Evolutionary conservation across 2,113 vertebrate genomes (phyloP).

Genomic region (Erythrolamprus reginae): DNA sequence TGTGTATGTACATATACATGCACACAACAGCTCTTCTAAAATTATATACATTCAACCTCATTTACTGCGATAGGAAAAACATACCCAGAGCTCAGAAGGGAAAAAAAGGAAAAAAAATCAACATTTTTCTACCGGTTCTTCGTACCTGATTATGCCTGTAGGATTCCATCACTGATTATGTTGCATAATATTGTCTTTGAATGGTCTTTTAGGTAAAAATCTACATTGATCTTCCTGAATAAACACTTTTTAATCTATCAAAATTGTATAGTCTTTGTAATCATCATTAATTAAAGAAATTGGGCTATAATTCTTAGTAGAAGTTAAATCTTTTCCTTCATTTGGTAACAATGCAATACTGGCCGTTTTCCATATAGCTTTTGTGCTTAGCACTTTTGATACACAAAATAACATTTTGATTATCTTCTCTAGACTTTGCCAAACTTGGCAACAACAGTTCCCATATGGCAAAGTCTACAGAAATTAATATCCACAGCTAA

Average conservation of each 20-base stretch:
- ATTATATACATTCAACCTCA: too few relatives aligned
- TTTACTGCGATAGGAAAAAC: too few relatives aligned
- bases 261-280: background rate
- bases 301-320: background rate
- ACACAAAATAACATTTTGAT: slow-evolving; percentile 7
- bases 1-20: too few relatives aligned
- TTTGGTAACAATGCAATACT: background rate
- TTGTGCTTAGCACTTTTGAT: slow-evolving; percentile 27
- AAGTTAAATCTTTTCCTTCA: background rate
- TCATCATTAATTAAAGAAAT: background rate
- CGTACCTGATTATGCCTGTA: too few relatives aligned
- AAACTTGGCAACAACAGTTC: background rate
- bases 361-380: background rate
- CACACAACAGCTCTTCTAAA: too few relatives aligned
- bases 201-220: background rate
- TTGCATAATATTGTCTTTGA: too few relatives aligned
- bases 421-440: background rate
- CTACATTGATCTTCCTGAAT: background rate
- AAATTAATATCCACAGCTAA: background rate
- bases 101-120: too few relatives aligned
- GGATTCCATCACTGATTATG: too few relatives aligned
- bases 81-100: too few relatives aligned
- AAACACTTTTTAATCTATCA: background rate
- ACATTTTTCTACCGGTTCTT: too few relatives aligned
- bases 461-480: background rate